Base-by-base conservation (phyloP, 2,113 vertebrate genomes). In the Podocnemis expansa region DNA sequence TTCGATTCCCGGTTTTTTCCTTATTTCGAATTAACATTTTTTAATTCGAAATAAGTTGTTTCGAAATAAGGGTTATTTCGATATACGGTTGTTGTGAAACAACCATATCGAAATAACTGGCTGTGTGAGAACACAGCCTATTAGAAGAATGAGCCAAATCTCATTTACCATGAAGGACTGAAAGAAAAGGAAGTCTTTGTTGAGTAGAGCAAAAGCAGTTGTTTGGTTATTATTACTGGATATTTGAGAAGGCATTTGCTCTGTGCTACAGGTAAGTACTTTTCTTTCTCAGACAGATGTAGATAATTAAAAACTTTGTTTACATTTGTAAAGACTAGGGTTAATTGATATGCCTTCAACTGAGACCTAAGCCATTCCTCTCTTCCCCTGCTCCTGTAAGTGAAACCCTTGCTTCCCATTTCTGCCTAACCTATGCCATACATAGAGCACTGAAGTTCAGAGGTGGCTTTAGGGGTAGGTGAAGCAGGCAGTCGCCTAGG, bases 81-180 rank as follows among this genome's bases (percentile, higher is more conserved):
- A n/a, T n/a, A n/a, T n/a, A n/a, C n/a, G n/a, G n/a, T n/a, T n/a
- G n/a, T n/a, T n/a, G n/a, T n/a, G n/a, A n/a, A n/a, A n/a, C n/a
- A n/a, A n/a, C n/a, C n/a, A n/a, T n/a, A n/a, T n/a, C n/a, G n/a
- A n/a, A n/a, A n/a, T n/a, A n/a, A n/a, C n/a, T n/a, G n/a, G n/a
- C n/a, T n/a, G n/a, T n/a, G n/a, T n/a, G n/a, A n/a, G n/a, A n/a
- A n/a, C n/a, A n/a, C n/a, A n/a, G n/a, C n/a, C n/a, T n/a, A 86
- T 92, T 85, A 82, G 51, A 88, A 96, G 90, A 93, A 86, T 43
- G 93, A 95, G 84, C 86, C 88, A 80, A 84, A 80, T 93, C 93
- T 82, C 86, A 84, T 58, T 88, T 91, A 60, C 63, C 78, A 87
- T 80, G 75, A 92, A 93, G 87, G 19, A 84, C 79, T 34, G 92